Percentiles rank a stretch among this genome's conserved stretches.
phyloP scores from a whole-genome alignment of 2,797 vertebrate genomes.

The Masticophis lateralis region DNA sequence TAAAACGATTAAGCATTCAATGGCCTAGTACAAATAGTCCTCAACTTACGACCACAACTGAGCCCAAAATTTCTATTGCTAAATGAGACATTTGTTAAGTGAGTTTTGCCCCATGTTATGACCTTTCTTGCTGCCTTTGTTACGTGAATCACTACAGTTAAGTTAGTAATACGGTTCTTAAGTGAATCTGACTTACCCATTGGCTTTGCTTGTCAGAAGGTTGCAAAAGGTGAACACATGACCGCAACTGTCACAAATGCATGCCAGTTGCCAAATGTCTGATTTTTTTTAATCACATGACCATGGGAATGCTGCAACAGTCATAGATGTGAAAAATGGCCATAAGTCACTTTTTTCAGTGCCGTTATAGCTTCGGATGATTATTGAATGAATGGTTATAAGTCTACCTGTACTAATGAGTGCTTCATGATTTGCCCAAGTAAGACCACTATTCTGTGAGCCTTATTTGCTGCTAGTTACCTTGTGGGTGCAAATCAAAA shows the following conservation, averaged over 20 bases:
- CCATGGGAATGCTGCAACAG: not conserved
- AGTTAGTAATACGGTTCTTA: not conserved
- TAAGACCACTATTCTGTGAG: not conserved
- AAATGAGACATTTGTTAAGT: not conserved
- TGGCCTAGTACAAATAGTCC: not conserved
- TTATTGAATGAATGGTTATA: not conserved
- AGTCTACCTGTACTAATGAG: not conserved
- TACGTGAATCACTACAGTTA: not conserved
- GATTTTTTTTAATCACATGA: not conserved
- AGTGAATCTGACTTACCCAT: not conserved
- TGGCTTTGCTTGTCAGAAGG: not conserved
- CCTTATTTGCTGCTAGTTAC: not conserved
- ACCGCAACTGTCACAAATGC: not conserved
- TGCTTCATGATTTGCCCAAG: not conserved
- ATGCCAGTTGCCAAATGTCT: not conserved
- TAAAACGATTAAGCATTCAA: not conserved
- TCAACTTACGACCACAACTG: not conserved
- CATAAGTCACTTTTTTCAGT: not conserved
- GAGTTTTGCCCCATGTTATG: not conserved
- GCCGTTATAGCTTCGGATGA: not conserved
- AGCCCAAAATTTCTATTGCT: not conserved
- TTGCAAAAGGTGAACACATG: not conserved
- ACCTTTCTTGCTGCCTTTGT: not conserved
- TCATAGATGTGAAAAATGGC: not conserved
- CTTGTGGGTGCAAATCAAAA: not conserved